A percentile compares a stretch with the other conserved stretches of the same genome.
Evolutionary conservation across 2,113 vertebrate genomes (phyloP).

Genomic region (Stomatorhinus ivindoensis): DNA sequence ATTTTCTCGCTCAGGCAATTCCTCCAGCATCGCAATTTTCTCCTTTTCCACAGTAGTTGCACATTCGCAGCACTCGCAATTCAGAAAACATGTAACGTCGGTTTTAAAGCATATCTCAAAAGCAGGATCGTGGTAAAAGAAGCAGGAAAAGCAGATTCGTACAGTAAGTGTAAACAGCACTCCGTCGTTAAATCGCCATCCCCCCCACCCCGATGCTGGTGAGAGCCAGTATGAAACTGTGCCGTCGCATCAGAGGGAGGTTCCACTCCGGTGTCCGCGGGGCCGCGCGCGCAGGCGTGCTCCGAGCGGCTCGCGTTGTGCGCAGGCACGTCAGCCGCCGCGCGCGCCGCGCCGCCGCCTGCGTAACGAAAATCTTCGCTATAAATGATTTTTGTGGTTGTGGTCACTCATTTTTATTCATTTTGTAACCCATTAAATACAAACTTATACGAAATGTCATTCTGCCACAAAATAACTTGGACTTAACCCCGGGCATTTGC

Average conservation of each 20-base stretch:
- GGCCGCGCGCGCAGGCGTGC: slow-evolving; percentile 53
- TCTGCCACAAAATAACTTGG: not conserved
- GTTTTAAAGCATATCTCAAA: not conserved
- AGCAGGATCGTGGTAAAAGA: not conserved
- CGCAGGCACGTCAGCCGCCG: not conserved
- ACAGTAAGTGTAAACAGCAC: slow-evolving; percentile 5
- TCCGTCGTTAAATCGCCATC: slow-evolving; percentile 15
- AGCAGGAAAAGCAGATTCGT: not conserved
- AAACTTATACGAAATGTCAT: not conserved
- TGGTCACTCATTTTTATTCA: not conserved
- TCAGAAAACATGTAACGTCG: not conserved
- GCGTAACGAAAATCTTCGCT: not conserved
- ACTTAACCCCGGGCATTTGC: not conserved
- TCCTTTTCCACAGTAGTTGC: not conserved
- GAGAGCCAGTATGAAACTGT: slow-evolving; percentile 21
- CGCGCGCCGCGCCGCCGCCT: not conserved
- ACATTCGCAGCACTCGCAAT: not conserved
- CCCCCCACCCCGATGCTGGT: not conserved
- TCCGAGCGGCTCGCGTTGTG: slow-evolving; percentile 11
- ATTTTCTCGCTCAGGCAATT: slow-evolving; percentile 20
- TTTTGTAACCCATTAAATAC: not conserved
- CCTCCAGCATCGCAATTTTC: slow-evolving; percentile 22
- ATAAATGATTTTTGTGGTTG: not conserved
- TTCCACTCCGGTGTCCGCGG: slow-evolving; percentile 35
- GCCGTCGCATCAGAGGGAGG: slow-evolving; percentile 32